Conservation (phyloP, 2,888 invertebrate genomes). For the Mechanitis messenoides region DNA sequence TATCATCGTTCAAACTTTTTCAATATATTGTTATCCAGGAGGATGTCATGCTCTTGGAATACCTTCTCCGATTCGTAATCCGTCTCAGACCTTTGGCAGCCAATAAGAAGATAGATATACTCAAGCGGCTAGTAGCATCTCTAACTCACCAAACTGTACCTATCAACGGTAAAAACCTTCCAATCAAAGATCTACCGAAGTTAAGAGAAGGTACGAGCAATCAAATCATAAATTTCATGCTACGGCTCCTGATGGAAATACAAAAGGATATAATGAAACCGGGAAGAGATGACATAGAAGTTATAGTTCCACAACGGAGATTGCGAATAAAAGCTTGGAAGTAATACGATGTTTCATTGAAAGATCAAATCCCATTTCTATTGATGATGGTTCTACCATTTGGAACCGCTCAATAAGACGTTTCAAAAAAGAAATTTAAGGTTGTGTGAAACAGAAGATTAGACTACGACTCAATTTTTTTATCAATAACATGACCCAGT, state of each 20-base stretch:
- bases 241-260: constrained; percentile 66
- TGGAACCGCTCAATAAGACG: no score
- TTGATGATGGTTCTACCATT: no score
- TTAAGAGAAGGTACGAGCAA: constrained; percentile 76
- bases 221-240: constrained; percentile 72
- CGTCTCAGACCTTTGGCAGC: constrained; percentile 79
- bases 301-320: constrained; percentile 51
- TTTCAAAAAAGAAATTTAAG: no score
- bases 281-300: constrained; percentile 58
- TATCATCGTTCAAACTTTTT: background rate
- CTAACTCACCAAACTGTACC: constrained; percentile 80
- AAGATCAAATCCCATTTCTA: no score
- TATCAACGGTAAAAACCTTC: constrained; percentile 53
- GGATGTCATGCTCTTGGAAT: constrained; percentile 82
- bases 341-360: constrained; percentile 38
- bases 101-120: constrained; percentile 76
- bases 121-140: constrained; percentile 80
- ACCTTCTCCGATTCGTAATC: constrained; percentile 81
- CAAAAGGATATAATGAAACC: constrained; percentile 67
- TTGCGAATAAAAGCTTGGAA: constrained; percentile 68
- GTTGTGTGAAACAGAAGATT: no score
- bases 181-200: constrained; percentile 63
- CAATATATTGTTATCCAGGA: constrained; percentile 66
- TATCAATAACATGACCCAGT: no score
- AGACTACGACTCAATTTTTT: no score